Conservation (phyloP, 2,888 invertebrate genomes). For the Tetranychus piercei region DNA sequence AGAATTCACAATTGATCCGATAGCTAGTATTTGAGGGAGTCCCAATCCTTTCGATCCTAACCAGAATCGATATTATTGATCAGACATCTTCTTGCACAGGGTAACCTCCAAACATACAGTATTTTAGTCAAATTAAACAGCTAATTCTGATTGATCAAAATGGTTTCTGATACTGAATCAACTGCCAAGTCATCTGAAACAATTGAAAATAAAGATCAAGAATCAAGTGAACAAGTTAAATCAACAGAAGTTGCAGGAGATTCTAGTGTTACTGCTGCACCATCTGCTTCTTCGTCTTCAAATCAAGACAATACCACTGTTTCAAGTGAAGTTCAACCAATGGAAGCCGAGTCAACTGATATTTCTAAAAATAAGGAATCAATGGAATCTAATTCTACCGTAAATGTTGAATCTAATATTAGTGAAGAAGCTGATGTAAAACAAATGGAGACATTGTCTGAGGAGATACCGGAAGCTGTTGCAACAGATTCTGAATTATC, state of each 20-base stretch:
- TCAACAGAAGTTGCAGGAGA: background rate
- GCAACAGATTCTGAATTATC: background rate
- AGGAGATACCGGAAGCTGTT: background rate
- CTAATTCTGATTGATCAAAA: background rate
- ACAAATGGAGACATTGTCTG: background rate
- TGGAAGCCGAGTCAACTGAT: background rate
- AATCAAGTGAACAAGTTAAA: slow-evolving; percentile 5
- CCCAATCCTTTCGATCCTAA: no score
- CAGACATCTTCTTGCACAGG: no score
- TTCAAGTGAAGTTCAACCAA: background rate
- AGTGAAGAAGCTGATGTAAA: background rate
- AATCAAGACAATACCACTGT: background rate
- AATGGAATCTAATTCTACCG: background rate
- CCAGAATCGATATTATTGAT: no score
- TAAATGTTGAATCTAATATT: background rate
- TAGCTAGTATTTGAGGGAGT: no score
- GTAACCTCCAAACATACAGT: no score
- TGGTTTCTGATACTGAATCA: background rate
- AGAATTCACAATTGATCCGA: no score
- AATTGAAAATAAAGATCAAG: background rate
- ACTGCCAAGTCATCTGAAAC: slow-evolving; percentile 2
- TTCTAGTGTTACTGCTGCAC: background rate
- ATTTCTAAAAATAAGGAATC: background rate
- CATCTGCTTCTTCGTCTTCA: background rate
- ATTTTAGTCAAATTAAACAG: no score